These are phyloP conservation scores for Leptinotarsa rubiginosa DNA, from an alignment of 2,888 invertebrate species.

Conservation along the genomic window DNA sequence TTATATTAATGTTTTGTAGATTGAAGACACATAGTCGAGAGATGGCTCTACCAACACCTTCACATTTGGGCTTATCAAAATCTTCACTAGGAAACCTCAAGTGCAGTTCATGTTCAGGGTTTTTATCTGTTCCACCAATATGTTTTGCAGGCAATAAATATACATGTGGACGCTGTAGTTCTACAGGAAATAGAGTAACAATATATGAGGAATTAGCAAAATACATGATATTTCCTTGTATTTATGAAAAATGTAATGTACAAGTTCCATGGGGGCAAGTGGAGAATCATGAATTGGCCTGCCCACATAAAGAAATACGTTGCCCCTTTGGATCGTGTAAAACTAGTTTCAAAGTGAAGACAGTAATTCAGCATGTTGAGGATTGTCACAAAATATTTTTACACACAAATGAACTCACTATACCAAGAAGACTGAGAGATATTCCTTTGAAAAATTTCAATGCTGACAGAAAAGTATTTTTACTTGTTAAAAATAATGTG, in stretches of 20 bases:
- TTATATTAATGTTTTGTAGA: not conserved
- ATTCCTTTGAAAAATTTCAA: constrained; percentile 24
- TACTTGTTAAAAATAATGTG: constrained; percentile 5
- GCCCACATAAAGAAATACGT: constrained; percentile 26
- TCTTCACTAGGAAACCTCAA: constrained; percentile 13
- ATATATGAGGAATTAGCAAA: constrained; percentile 38
- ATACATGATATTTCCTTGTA: constrained; percentile 30
- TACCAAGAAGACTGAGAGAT: constrained; percentile 17
- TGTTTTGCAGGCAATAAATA: constrained; percentile 15
- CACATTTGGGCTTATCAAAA: constrained; percentile 19
- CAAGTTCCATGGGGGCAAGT: constrained; percentile 24
- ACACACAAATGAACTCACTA: not conserved
- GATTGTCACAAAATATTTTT: constrained; percentile 18
- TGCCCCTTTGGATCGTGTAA: constrained; percentile 30
- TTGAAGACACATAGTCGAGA: not conserved
- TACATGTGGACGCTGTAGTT: constrained; percentile 29
- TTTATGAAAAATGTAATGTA: constrained; percentile 23
- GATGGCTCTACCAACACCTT: not conserved
- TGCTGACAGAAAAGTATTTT: constrained; percentile 21
- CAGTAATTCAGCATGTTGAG: constrained; percentile 22
- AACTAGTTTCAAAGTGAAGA: constrained; percentile 1
- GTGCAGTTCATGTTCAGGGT: constrained; percentile 23
- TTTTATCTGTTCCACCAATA: constrained; percentile 32
- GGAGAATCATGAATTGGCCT: constrained; percentile 25
- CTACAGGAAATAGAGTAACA: constrained; percentile 14